Conservation (phyloP, 2,797 vertebrate genomes). For the Paedocypris micromegethes region DNA sequence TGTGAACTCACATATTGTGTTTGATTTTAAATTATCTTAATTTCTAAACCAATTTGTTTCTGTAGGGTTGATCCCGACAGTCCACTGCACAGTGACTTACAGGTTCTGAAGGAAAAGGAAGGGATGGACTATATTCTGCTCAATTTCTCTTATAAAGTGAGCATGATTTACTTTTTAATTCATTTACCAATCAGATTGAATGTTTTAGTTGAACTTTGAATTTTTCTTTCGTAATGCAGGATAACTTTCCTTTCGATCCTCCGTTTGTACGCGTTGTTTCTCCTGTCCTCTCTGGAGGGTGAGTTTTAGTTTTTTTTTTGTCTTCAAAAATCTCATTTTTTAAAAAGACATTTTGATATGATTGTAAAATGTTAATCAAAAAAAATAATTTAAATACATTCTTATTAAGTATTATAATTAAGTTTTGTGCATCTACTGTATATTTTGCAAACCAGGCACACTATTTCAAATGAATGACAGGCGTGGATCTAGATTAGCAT, state of each 20-base stretch:
- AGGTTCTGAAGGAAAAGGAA: constrained; percentile 98
- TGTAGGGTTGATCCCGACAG: constrained; percentile 94
- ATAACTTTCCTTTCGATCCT: constrained; percentile 98
- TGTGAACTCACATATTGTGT: background rate
- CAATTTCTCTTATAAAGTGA: constrained; percentile 98
- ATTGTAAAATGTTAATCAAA: no score
- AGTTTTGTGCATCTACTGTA: no score
- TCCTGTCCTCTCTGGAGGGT: constrained; percentile 97
- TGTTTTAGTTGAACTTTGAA: background rate
- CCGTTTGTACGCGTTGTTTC: constrained; percentile 96
- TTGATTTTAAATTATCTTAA: background rate
- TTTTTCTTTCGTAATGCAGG: constrained; percentile 64
- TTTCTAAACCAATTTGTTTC: background rate
- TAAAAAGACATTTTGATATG: no score
- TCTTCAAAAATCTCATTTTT: no score
- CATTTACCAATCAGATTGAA: background rate
- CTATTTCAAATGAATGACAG: no score
- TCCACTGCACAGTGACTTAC: constrained; percentile 93
- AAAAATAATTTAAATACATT: no score
- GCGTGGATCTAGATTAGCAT: no score
- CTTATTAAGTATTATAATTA: no score
- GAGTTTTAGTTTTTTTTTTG: constrained; percentile 54
- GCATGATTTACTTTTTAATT: constrained; percentile 39
- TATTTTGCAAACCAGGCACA: no score
- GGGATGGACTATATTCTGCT: constrained; percentile 97